Evolutionary conservation across 2,113 vertebrate genomes (phyloP).

Genomic region (Mobula hypostoma): DNA sequence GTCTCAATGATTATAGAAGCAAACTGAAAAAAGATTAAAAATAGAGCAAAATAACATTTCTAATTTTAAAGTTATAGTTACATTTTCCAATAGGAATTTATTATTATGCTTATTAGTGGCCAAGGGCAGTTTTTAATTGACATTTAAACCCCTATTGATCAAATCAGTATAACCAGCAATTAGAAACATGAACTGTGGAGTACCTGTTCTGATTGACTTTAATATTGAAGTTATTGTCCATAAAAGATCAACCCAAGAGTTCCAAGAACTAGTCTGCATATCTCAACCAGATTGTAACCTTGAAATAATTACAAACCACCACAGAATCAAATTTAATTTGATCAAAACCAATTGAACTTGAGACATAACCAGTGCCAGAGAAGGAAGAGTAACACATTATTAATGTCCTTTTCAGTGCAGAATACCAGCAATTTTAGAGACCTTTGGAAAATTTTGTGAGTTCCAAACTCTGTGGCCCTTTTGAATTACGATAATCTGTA

Average conservation of each 20-base stretch:
- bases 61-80: constrained; percentile 23
- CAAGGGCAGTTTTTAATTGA: constrained; percentile 23
- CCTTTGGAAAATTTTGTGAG: background rate
- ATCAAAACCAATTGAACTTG: background rate
- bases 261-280: background rate
- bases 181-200: constrained; percentile 10
- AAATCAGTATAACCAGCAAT: constrained; percentile 16
- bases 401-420: background rate
- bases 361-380: background rate
- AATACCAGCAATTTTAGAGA: background rate
- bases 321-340: background rate
- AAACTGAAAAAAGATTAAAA: background rate
- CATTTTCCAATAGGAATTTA: background rate
- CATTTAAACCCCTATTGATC: constrained; percentile 19
- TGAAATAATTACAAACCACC: constrained; percentile 2
- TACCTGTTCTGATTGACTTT: constrained; percentile 14
- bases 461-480: background rate
- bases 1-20: background rate
- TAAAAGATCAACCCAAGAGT: constrained; percentile 4
- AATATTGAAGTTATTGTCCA: constrained; percentile 15
- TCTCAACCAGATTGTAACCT: background rate
- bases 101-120: background rate
- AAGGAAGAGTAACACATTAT: background rate
- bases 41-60: background rate
- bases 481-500: background rate